Evolutionary conservation across 2,888 invertebrate species (phyloP).

Genomic region (Amitus sp.): DNA sequence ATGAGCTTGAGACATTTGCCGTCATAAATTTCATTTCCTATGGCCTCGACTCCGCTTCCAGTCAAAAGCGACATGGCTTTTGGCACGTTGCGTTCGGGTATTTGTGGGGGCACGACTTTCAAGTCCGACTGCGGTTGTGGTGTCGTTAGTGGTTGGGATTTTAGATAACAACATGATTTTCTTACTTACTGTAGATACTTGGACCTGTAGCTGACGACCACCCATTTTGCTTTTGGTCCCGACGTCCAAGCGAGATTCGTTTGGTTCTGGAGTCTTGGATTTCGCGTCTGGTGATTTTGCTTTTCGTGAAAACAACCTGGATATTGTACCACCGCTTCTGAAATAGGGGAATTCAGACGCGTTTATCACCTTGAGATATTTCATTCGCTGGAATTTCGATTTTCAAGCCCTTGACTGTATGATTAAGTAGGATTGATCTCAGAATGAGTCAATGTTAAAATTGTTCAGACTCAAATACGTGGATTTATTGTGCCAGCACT

Average conservation of each 20-base stretch:
- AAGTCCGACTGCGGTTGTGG: constrained; percentile 69
- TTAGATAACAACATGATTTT: no score
- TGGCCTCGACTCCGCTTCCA: constrained; percentile 79
- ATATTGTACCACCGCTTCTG: constrained; percentile 36
- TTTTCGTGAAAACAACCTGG: constrained; percentile 87
- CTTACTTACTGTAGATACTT: constrained; percentile 62
- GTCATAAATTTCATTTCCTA: constrained; percentile 89
- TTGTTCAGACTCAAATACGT: no score
- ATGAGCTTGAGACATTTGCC: constrained; percentile 88
- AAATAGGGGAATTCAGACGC: no score
- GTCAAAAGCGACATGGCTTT: constrained; percentile 76
- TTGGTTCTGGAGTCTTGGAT: constrained; percentile 78
- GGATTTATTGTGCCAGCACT: no score
- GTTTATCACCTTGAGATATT: no score
- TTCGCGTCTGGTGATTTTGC: constrained; percentile 70
- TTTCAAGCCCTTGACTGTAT: no score
- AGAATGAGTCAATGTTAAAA: no score
- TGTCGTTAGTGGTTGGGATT: no score
- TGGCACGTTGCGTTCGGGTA: constrained; percentile 72
- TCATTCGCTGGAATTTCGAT: no score
- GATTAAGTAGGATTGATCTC: no score
- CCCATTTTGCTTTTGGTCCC: constrained; percentile 48
- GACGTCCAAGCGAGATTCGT: no score
- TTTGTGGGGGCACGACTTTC: constrained; percentile 73
- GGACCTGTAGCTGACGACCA: constrained; percentile 58